These are phyloP conservation scores for Limanda limanda DNA, from an alignment of 2,113 vertebrate genomes.

Conservation along the genomic window DNA sequence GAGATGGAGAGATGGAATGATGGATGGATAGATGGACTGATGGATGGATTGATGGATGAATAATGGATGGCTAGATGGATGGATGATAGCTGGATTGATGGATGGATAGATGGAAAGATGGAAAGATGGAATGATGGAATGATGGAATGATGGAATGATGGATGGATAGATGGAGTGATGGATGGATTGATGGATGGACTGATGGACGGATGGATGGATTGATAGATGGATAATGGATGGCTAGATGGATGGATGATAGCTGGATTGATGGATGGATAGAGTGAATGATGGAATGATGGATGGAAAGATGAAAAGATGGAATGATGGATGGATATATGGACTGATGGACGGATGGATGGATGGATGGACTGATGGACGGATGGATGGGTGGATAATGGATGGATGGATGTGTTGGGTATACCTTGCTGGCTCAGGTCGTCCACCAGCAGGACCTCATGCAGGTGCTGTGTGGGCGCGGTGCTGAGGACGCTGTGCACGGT, in stretches of 20 bases:
- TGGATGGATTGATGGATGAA: slow-evolving; percentile 14
- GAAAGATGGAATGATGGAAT: background rate
- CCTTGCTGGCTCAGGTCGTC: slow-evolving; percentile 90
- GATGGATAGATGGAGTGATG: background rate
- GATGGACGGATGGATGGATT: background rate
- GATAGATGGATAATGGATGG: background rate
- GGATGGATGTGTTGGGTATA: slow-evolving; percentile 51
- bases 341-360: background rate
- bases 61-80: slow-evolving; percentile 30
- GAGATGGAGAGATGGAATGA: too few species aligned
- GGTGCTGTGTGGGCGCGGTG: slow-evolving; percentile 80
- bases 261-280: background rate
- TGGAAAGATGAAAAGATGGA: background rate
- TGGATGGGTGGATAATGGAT: slow-evolving; percentile 17
- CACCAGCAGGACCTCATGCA: slow-evolving; percentile 89
- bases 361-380: slow-evolving; percentile 10
- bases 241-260: too few species aligned
- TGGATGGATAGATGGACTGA: slow-evolving; percentile 31
- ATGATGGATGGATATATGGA: background rate
- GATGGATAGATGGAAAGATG: background rate
- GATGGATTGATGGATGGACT: background rate
- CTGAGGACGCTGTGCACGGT: slow-evolving; percentile 89
- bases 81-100: background rate
- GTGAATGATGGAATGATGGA: too few species aligned
- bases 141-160: background rate